Conservation (phyloP, 2,888 invertebrate genomes). For the Tenodera sinensis region DNA sequence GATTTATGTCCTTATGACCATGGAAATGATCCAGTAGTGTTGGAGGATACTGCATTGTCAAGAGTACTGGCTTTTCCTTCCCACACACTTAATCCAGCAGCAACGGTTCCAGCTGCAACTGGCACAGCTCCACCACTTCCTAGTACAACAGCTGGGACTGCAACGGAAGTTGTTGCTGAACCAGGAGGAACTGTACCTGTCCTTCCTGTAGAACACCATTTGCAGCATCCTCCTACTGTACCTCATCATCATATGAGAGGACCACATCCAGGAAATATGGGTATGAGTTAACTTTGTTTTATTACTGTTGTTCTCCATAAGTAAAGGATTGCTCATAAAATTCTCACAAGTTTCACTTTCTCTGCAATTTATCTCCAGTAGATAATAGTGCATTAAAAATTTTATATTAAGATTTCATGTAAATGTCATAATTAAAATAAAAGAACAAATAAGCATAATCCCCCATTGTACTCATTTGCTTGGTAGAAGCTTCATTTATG, state of each 20-base stretch:
- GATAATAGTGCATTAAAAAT: too few relatives aligned
- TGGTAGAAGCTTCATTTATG: too few relatives aligned
- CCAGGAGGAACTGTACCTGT: background rate
- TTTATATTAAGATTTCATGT: too few relatives aligned
- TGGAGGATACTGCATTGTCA: conserved; percentile 75
- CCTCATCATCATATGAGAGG: conserved; percentile 29
- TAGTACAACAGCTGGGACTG: conserved; percentile 14
- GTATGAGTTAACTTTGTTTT: conserved; percentile 7
- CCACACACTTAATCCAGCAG: conserved; percentile 6
- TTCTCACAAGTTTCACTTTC: too few relatives aligned
- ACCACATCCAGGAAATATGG: conserved; percentile 34
- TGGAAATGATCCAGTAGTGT: conserved; percentile 91
- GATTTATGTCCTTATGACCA: conserved; percentile 97
- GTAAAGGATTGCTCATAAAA: too few relatives aligned
- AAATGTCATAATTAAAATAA: too few relatives aligned
- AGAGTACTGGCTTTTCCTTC: conserved; percentile 47
- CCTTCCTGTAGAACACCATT: conserved; percentile 15
- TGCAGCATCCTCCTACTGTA: conserved; percentile 12
- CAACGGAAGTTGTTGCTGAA: background rate
- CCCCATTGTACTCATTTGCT: too few relatives aligned
- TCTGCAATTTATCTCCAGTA: too few relatives aligned
- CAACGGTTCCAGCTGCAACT: conserved; percentile 30
- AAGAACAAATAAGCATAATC: too few relatives aligned
- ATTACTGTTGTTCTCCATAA: too few relatives aligned
- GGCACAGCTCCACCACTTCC: conserved; percentile 38